Evolutionary conservation across 2,888 invertebrate species (phyloP), one percentile per base, ranked within the genome.

Genomic region (Lepidocyrtoides sp.): DNA sequence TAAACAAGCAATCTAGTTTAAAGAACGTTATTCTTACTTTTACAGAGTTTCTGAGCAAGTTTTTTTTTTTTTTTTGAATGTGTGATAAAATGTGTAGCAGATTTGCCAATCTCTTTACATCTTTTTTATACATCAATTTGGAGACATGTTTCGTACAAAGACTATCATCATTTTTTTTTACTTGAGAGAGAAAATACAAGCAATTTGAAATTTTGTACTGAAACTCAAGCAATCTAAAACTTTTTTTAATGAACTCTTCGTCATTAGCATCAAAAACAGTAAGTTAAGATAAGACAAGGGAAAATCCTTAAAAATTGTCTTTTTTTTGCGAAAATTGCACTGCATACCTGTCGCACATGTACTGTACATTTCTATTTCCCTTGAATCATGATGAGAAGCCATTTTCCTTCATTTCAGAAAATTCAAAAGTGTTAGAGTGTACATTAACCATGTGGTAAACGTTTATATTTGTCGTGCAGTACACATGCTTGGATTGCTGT

Each of bases 381-480:
- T 26, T 8, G 26, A 60, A 60, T 60, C 23, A 60, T 60, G 60
- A 60, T 60, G 60, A 60, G 60, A 60, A 26, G 60, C 12, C 8
- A 60, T 41, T 23, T 23, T 60, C 60, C 23, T 60, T 60, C 60
- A 60, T 60, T 60, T 23, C 26, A 60, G 26, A n/a, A n/a, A n/a
- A n/a, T n/a, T n/a, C n/a, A n/a, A n/a, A 60, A 60, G 26, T 60
- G 26, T 60, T 26, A 60, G 60, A 7, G 0, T 4, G n/a, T 57
- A n/a, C 17, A 69, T n/a, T 69, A 69, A n/a, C 14, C 63, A 29
- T 63, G 23, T 17, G 69, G 69, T 60, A 60, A 36, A 10, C 69
- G 32, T n/a, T n/a, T n/a, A n/a, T n/a, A n/a, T 32, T 29, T 29
- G 4, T 8, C 41, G 7, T 32, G 32, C 17, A 72, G 41, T 32